These are phyloP conservation scores for Rhodophaea formosa DNA, from an alignment of 2,888 invertebrate species.

Conservation along the genomic window DNA sequence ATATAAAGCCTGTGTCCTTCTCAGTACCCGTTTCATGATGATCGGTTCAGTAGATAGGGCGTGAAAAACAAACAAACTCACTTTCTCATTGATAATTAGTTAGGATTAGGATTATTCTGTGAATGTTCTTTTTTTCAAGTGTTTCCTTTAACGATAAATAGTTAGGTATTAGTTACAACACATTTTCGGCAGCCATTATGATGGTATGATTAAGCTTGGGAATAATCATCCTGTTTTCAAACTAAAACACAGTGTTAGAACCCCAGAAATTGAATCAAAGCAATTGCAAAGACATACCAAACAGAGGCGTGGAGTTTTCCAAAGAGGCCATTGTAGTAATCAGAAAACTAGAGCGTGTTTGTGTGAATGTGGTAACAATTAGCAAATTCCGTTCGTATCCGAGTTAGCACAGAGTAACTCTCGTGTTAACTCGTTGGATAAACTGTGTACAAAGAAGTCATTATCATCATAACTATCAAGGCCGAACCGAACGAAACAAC, in stretches of 20 bases:
- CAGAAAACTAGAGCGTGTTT: slow-evolving; percentile 15
- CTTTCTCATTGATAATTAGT: too few relatives aligned
- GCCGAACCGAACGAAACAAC: slow-evolving; percentile 23
- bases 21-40: too few relatives aligned
- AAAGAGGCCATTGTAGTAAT: slow-evolving; percentile 5
- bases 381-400: slow-evolving; percentile 23
- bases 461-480: slow-evolving; percentile 27
- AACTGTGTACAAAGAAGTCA: slow-evolving; percentile 25
- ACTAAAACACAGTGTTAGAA: too few relatives aligned
- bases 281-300: background rate
- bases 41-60: too few relatives aligned
- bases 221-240: background rate
- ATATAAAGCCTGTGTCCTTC: too few relatives aligned
- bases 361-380: slow-evolving; percentile 19
- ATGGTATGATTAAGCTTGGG: too few relatives aligned
- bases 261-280: background rate
- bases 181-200: too few relatives aligned
- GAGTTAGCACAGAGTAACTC: slow-evolving; percentile 29
- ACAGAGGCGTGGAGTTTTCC: background rate
- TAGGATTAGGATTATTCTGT: too few relatives aligned
- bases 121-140: too few relatives aligned
- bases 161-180: too few relatives aligned
- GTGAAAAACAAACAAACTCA: too few relatives aligned
- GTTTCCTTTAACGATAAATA: too few relatives aligned
- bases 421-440: slow-evolving; percentile 20